Evolutionary conservation across 2,797 vertebrate species (phyloP), one percentile per base, ranked within the genome.

Genomic region (Cossypha niveicapilla): DNA sequence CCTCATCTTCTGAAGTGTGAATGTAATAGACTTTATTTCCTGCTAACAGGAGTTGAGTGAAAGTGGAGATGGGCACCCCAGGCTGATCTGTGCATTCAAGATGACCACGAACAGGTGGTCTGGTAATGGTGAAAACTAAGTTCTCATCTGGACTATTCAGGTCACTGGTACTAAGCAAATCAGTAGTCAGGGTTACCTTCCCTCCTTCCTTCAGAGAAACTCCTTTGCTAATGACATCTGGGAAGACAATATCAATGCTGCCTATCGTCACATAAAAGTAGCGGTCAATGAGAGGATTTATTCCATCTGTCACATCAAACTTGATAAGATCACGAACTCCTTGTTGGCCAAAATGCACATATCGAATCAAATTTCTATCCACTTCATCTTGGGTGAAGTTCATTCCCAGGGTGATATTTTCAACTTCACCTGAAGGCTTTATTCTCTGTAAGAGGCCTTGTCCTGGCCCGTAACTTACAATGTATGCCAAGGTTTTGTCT

Each of bases 11-110:
- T 2, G 99, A 97, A 1, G 99, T 99, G 95, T 99, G 99, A 85
- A 99, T 98, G 92, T 99, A 99, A 96, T 98, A 99, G 91, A 99
- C 61, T 97, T 99, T 99, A 97, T 98, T 99, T 32, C 99, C 99
- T 27, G 99, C 99, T 78, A 99, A 97, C 42, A 99, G 98, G 30
- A 99, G 98, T 84, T 99, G 99, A 56, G 98, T 99, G 94, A 99
- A 99, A 35, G 98, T 98, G 6, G 98, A 98, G 82, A 99, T 98
- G 62, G 99, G 98, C 83, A 98, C 97, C 14, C 98, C 98, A 10
- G 98, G 98, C 10, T 97, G 97, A 92, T 99, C 99, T 10, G 99
- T 99, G 97, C 98, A 99, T 96, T 99, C 99, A 54, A 99, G 97
- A 95, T 99, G 99, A 53, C 99, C 99, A 94, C 99, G 98, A 86